A percentile compares a stretch with the other conserved stretches of the same genome.
phyloP scores from a whole-genome alignment of 2,888 invertebrate genomes.

The Lasioglossum morio region DNA sequence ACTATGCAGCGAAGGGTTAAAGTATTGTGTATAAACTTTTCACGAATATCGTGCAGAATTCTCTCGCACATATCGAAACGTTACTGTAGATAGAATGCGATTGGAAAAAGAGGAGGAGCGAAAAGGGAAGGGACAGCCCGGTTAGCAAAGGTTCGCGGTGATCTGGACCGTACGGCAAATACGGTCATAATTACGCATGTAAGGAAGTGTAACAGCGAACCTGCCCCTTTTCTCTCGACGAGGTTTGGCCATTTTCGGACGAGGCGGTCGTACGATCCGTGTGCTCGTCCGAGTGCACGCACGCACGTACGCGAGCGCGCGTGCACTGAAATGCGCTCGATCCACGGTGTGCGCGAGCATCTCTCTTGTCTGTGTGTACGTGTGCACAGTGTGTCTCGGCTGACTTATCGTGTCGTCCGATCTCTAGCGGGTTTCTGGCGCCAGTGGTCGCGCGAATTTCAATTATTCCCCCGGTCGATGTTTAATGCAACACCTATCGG shows the following conservation, averaged over 20 bases:
- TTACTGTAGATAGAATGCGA: slow-evolving; percentile 3
- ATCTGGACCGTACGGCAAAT: slow-evolving; percentile 62
- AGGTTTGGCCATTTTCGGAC: slow-evolving; percentile 59
- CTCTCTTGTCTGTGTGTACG: slow-evolving; percentile 31
- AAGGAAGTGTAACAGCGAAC: slow-evolving; percentile 67
- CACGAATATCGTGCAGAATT: not conserved
- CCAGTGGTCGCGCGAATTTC: slow-evolving; percentile 41
- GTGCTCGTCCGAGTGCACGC: slow-evolving; percentile 3
- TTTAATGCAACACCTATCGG: slow-evolving; percentile 26
- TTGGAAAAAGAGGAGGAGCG: not conserved
- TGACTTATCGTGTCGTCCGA: slow-evolving; percentile 41
- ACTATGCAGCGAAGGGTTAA: no score
- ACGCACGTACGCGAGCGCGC: not conserved
- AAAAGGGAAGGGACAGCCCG: slow-evolving; percentile 6
- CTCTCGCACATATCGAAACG: not conserved
- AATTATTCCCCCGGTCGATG: slow-evolving; percentile 17
- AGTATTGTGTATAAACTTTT: not conserved
- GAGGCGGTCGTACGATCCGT: slow-evolving; percentile 24
- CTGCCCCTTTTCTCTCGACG: slow-evolving; percentile 49
- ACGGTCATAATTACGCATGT: slow-evolving; percentile 71
- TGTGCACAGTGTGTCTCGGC: not conserved
- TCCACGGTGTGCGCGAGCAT: not conserved
- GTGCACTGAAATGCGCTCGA: not conserved
- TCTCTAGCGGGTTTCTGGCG: slow-evolving; percentile 52
- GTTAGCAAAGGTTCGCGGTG: slow-evolving; percentile 33